phyloP scores from a whole-genome alignment of 1,140 invertebrate genomes.

The Drosophila subobscura region DNA sequence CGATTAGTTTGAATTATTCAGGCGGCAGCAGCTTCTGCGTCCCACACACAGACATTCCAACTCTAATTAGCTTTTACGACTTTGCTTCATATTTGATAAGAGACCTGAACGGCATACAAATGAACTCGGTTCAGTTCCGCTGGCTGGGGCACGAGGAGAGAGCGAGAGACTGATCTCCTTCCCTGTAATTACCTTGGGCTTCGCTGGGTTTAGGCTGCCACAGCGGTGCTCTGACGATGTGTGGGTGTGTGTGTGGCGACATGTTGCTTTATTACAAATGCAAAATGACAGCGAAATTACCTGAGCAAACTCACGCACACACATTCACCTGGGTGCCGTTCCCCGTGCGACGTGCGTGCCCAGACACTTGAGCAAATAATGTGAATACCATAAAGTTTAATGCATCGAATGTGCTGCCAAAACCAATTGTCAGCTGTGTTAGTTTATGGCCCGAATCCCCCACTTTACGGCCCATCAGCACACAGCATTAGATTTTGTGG shows the following conservation, averaged over 20 bases:
- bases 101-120: conserved; percentile 76
- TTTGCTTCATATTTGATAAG: conserved; percentile 82
- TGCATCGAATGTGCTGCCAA: conserved; percentile 57
- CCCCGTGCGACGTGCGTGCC: conserved; percentile 39
- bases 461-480: conserved; percentile 25
- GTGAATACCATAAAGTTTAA: conserved; percentile 60
- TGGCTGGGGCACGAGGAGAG: conserved; percentile 5
- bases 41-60: conserved; percentile 64
- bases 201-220: conserved; percentile 1
- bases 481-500: conserved; percentile 39
- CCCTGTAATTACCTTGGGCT: conserved; percentile 66
- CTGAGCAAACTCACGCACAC: conserved; percentile 20
- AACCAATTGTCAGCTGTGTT: conserved; percentile 60
- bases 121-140: conserved; percentile 47
- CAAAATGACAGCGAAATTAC: conserved; percentile 80
- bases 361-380: conserved; percentile 64
- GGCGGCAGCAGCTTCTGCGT: conserved; percentile 18
- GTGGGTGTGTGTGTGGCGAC: conserved; percentile 53
- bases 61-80: conserved; percentile 81
- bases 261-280: conserved; percentile 82
- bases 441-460: conserved; percentile 40
- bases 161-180: conserved; percentile 20
- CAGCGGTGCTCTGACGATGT: too few relatives aligned
- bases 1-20: conserved; percentile 78
- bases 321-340: conserved; percentile 10